These are phyloP conservation scores for Erythrolamprus reginae DNA, from an alignment of 2,113 vertebrate genomes.

Conservation along the genomic window DNA sequence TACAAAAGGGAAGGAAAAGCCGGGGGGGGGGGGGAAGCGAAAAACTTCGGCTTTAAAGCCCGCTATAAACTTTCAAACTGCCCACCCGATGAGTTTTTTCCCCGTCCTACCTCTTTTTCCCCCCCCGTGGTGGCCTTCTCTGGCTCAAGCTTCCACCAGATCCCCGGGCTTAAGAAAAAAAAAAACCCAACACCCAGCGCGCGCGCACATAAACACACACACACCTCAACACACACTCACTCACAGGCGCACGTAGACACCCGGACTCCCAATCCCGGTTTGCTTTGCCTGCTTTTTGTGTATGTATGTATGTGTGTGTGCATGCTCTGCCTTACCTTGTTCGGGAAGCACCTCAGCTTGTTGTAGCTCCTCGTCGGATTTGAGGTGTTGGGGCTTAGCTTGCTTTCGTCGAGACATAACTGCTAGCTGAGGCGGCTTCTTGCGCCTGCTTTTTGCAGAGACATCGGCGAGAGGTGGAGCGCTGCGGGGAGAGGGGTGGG, in stretches of 20 bases:
- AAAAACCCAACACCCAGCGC: not conserved
- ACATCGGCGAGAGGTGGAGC: conserved; percentile 80
- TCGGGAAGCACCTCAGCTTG: conserved; percentile 83
- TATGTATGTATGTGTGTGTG: no score
- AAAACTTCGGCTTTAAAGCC: conserved; percentile 14
- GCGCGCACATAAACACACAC: not conserved
- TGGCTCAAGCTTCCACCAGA: not conserved
- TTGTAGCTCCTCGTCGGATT: conserved; percentile 86
- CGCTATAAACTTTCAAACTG: not conserved
- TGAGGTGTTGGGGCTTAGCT: conserved; percentile 98
- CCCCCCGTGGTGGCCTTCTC: not conserved
- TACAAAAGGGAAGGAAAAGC: not conserved
- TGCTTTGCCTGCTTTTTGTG: conserved; percentile 24
- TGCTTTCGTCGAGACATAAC: conserved; percentile 99
- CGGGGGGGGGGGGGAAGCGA: not conserved
- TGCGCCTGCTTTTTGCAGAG: conserved; percentile 81
- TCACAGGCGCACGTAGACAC: not conserved
- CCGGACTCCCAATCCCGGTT: not conserved
- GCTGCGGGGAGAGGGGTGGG: conserved; percentile 51
- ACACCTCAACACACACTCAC: not conserved
- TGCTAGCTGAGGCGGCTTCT: conserved; percentile 78
- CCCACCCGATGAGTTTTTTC: not conserved
- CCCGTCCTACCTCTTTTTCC: not conserved
- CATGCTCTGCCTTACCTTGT: conserved; percentile 84
- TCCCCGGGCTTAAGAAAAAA: not conserved